Conservation (phyloP, 1,140 invertebrate species). For the Brachionus rotundiformis region DNA sequence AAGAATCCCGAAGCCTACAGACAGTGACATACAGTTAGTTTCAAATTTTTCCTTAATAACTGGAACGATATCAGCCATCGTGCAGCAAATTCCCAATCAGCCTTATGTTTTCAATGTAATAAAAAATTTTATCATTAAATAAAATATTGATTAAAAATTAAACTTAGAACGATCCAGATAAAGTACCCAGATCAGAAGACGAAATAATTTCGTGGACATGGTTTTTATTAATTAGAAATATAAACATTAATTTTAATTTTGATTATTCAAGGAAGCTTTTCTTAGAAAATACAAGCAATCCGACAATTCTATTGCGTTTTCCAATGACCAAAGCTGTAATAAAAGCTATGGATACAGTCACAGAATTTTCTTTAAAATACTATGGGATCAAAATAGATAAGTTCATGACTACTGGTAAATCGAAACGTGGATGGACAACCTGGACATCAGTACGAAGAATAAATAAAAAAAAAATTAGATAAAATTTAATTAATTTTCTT, state of each 20-base stretch:
- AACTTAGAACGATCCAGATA: constrained; percentile 56
- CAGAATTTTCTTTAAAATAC: constrained; percentile 54
- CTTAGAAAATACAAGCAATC: constrained; percentile 35
- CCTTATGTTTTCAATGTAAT: constrained; percentile 57
- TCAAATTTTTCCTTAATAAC: constrained; percentile 56
- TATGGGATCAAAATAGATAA: constrained; percentile 53
- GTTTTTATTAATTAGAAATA: constrained; percentile 13
- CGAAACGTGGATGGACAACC: constrained; percentile 61
- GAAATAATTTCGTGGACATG: constrained; percentile 59
- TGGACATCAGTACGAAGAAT: constrained; percentile 55
- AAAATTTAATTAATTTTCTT: background rate
- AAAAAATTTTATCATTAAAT: background rate
- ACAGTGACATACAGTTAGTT: constrained; percentile 56
- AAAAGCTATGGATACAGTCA: constrained; percentile 54
- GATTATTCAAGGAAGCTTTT: constrained; percentile 27
- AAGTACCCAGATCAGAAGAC: constrained; percentile 56
- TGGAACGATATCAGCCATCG: constrained; percentile 54
- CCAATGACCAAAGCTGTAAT: constrained; percentile 58
- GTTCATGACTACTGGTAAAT: constrained; percentile 57
- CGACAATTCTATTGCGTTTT: constrained; percentile 53
- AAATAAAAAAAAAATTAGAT: background rate
- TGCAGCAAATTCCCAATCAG: constrained; percentile 59
- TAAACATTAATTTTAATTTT: background rate
- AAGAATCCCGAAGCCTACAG: constrained; percentile 54
- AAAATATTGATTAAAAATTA: background rate